A percentile compares a stretch with the other conserved stretches of the same genome.
Conservation (phyloP, 2,888 invertebrate genomes). For the Pachliopta kotzebuea region DNA sequence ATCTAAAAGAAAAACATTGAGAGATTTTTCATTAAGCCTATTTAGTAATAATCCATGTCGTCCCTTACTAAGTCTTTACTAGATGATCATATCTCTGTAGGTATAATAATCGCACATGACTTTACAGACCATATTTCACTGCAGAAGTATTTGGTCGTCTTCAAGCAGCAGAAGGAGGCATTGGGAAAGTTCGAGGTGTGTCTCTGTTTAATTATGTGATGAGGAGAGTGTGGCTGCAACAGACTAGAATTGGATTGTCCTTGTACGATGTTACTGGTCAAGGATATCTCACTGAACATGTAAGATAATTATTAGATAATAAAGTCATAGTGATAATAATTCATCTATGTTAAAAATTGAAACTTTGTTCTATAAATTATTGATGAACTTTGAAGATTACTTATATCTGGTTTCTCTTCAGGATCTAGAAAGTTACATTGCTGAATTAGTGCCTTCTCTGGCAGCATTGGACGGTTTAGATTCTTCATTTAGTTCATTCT, state of each 20-base stretch:
- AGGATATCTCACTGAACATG: conserved; percentile 92
- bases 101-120: neutral
- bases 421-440: conserved; percentile 97
- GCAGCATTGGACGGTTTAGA: conserved; percentile 94
- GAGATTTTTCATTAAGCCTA: no score
- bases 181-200: conserved; percentile 91
- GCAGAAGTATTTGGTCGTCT: conserved; percentile 93
- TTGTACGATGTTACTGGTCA: conserved; percentile 96
- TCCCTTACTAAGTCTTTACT: no score
- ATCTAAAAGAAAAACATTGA: no score
- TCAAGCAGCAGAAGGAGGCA: conserved; percentile 90
- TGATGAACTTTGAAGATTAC: no score
- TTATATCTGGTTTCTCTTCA: conserved; percentile 51
- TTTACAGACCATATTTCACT: conserved; percentile 87
- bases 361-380: neutral
- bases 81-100: no score
- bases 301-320: conserved; percentile 50
- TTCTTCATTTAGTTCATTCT: conserved; percentile 96
- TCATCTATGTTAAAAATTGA: neutral
- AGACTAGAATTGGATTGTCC: conserved; percentile 95
- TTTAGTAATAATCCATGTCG: no score
- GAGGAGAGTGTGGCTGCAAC: conserved; percentile 96
- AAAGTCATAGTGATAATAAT: neutral
- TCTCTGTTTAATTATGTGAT: conserved; percentile 97
- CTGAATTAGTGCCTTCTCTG: conserved; percentile 94